Base-by-base conservation (phyloP, 2,113 vertebrate genomes). In the Dendropsophus ebraccatus region DNA sequence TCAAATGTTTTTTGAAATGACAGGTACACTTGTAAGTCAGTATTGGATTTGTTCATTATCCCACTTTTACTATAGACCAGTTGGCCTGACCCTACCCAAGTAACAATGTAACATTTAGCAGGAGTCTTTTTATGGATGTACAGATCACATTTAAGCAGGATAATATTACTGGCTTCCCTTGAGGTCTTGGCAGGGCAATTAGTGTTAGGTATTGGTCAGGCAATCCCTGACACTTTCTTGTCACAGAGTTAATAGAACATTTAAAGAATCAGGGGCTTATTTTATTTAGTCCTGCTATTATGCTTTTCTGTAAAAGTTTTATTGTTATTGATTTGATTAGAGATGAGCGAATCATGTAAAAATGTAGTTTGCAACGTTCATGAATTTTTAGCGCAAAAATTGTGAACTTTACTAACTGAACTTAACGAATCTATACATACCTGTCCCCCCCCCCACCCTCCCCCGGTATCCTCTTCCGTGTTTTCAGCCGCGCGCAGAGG, bases 121-220 rank as follows among this genome's bases (percentile, higher is more conserved):
- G 19, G 69, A 54, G 69, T 56, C 69, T 56, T 74, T 74, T 58
- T 83, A 83, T 83, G 69, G 56, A 54, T 16, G 37, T 49, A 52
- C 58, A 23, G 83, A n/a, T 45, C 41, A 77, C 41, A 77, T 67
- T 76, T 21, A 62, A 28, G 37, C 58, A 77, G 83, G 74, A 60
- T 85, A 21, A 67, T 32, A 37, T 85, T 85, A 65, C 73, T 67
- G 37, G 56, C 83, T 85, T 67, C 50, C 56, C 54, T 76, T 49
- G 25, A 41, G 60, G 56, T 37, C 83, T 77, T 85, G 83, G 83
- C 83, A 78, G 74, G 41, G 56, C 25, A 35, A 21, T 32, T 49
- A 52, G 54, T 77, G 67, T 76, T 78, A 77, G 49, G 76, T 83
- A 65, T 83, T 83, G 81, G 67, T 83, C 67, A 56, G 41, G 65